Conservation (phyloP, 2,113 vertebrate species). For the Microcebus tavaratra region DNA sequence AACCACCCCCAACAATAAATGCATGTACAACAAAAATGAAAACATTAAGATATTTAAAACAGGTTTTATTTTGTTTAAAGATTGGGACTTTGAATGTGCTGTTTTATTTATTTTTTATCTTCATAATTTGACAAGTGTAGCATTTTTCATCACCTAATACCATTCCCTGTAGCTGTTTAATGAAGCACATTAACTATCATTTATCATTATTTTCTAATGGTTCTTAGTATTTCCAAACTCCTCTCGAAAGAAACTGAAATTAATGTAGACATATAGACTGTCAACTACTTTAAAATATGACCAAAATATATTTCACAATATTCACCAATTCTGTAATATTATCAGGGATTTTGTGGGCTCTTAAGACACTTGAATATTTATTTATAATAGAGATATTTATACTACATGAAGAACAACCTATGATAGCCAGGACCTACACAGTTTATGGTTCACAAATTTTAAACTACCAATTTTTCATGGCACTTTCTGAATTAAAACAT, state of each 20-base stretch:
- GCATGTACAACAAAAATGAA: neutral
- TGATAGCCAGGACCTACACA: neutral
- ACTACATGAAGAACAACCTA: neutral
- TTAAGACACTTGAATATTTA: neutral
- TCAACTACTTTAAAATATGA: neutral
- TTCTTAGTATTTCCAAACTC: neutral
- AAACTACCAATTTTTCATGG: neutral
- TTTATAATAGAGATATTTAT: neutral
- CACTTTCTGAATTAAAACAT: conserved; percentile 18
- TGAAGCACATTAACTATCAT: neutral
- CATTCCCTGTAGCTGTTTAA: neutral
- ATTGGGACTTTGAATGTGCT: neutral
- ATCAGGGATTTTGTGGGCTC: neutral
- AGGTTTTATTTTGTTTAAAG: neutral
- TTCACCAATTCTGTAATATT: neutral
- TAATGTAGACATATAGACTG: neutral
- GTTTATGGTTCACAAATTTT: neutral
- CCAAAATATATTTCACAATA: neutral
- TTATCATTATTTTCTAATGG: conserved; percentile 39
- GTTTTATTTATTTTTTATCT: conserved; percentile 47
- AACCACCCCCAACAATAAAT: neutral
- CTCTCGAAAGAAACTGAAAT: neutral
- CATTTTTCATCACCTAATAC: neutral
- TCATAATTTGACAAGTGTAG: neutral
- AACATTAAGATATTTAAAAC: neutral